These are phyloP conservation scores for Sebastes dallii DNA, from an alignment of 2,797 vertebrate species.

Conservation along the genomic window DNA sequence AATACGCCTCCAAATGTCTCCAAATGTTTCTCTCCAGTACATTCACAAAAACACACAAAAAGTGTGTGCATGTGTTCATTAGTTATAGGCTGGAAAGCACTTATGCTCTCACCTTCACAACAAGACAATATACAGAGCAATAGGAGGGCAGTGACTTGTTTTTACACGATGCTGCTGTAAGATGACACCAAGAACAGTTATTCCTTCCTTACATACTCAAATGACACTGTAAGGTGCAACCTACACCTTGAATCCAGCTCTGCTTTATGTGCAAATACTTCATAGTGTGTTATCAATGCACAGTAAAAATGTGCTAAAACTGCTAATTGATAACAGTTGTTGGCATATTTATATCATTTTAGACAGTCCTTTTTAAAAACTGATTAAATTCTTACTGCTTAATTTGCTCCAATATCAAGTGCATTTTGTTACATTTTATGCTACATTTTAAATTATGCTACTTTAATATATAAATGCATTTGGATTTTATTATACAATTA, in stretches of 20 bases:
- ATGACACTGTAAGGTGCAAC: background rate
- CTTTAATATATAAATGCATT: background rate
- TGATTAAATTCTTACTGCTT: background rate
- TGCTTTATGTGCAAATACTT: background rate
- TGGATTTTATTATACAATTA: background rate
- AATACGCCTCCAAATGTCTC: background rate
- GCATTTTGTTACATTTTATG: background rate
- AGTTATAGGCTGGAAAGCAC: background rate
- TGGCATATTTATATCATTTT: background rate
- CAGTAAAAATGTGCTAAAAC: too few relatives aligned
- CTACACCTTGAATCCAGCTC: background rate
- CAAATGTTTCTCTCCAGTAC: background rate
- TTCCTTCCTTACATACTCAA: background rate
- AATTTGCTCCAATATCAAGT: background rate
- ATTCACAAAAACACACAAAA: background rate
- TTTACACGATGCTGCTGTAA: background rate
- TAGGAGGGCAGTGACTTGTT: background rate
- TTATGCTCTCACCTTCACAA: background rate
- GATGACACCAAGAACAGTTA: background rate
- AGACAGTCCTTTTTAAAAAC: background rate
- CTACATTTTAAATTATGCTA: background rate
- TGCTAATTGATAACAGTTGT: background rate
- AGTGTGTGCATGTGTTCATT: background rate
- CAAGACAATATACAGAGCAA: background rate
- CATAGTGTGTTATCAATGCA: background rate